Evolutionary conservation across 2,797 vertebrate genomes (phyloP).

Genomic region (Syndactyla subalaris): DNA sequence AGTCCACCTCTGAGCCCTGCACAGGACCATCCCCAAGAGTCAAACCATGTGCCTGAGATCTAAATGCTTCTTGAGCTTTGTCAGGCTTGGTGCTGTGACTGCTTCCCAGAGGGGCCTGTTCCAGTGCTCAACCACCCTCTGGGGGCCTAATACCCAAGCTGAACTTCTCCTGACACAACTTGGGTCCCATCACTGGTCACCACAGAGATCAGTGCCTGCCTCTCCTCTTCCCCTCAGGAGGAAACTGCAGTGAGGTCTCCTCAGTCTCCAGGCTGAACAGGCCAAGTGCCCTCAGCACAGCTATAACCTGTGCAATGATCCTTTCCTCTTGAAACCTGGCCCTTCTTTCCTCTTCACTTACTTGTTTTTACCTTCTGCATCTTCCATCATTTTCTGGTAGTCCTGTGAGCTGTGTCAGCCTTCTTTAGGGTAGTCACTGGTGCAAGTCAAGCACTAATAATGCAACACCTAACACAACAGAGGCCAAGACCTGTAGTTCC

Average conservation of each 20-base stretch:
- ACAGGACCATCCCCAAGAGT: background rate
- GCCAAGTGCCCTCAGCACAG: background rate
- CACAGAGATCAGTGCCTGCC: background rate
- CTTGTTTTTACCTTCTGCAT: background rate
- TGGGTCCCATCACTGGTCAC: background rate
- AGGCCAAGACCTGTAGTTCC: background rate
- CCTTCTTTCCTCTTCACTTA: background rate
- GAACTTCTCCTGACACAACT: background rate
- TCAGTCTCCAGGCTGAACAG: background rate
- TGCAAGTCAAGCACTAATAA: background rate
- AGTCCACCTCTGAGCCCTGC: background rate
- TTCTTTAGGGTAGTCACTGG: rapidly evolving
- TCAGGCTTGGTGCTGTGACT: background rate
- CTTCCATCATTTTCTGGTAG: background rate
- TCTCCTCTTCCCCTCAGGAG: background rate
- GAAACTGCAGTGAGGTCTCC: background rate
- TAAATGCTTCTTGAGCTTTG: background rate
- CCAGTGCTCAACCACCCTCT: background rate
- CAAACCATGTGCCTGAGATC: background rate
- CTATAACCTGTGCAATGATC: background rate
- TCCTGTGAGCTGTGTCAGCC: background rate
- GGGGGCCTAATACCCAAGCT: background rate
- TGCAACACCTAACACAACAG: background rate
- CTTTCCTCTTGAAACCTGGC: background rate
- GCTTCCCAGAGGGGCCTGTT: background rate